Percentiles rank a stretch among this genome's conserved stretches.
phyloP scores from a whole-genome alignment of 1,140 invertebrate genomes.

The Bombus superbus region DNA sequence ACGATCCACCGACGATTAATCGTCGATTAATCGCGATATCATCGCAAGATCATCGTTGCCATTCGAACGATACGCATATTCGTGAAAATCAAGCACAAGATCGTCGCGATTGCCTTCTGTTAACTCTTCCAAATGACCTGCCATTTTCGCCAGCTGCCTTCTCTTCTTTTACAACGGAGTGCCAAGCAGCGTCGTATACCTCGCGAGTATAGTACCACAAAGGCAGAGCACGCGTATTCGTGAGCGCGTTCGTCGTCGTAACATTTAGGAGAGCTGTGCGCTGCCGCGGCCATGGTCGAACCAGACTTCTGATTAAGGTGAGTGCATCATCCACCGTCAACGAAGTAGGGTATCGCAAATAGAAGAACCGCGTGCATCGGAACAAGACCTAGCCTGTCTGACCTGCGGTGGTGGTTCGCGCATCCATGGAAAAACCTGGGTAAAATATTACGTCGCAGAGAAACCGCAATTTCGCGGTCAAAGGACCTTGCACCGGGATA shows the following conservation, averaged over 20 bases:
- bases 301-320: constrained; percentile 63
- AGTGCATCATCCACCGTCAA: constrained; percentile 41
- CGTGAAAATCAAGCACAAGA: background rate
- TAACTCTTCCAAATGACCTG: background rate
- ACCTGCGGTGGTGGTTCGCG: background rate
- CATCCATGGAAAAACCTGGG: background rate
- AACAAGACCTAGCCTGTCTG: constrained; percentile 11
- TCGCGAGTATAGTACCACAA: background rate
- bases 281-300: background rate
- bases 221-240: background rate
- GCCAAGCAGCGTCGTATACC: too few species aligned
- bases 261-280: background rate
- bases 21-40: background rate
- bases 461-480: constrained; percentile 2
- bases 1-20: constrained; percentile 5
- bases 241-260: background rate
- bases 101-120: background rate
- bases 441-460: constrained; percentile 10
- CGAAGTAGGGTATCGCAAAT: constrained; percentile 52
- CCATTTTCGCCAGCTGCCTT: too few species aligned
- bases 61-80: too few species aligned
- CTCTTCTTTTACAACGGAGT: background rate
- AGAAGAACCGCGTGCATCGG: constrained; percentile 13
- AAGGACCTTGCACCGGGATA: background rate
- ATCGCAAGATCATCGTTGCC: too few species aligned